Conservation (phyloP, 2,797 vertebrate species). For the Pelobates cultripes region DNA sequence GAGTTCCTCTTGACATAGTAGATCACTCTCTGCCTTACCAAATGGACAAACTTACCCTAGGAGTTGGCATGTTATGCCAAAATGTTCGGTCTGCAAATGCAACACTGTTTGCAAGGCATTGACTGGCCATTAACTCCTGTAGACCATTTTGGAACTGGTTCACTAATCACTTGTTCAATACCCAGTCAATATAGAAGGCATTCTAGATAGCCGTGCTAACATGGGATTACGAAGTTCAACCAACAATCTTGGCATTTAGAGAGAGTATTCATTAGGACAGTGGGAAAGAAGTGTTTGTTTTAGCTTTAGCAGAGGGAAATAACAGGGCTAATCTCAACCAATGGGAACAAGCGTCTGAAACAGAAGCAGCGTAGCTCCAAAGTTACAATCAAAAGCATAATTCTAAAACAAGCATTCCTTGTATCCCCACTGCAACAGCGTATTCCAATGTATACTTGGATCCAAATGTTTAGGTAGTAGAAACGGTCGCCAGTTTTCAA, state of each 20-base stretch:
- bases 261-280: conserved; percentile 15
- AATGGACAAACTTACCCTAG: no score
- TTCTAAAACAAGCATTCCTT: conserved; percentile 17
- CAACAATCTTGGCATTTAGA: conserved; percentile 1
- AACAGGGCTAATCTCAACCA: neutral
- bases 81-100: neutral
- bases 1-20: no score
- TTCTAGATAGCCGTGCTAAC: conserved; percentile 10
- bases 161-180: neutral
- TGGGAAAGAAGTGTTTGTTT: conserved; percentile 27
- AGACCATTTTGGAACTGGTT: neutral
- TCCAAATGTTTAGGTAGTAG: neutral
- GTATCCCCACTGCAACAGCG: neutral
- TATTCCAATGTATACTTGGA: neutral
- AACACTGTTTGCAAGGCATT: neutral
- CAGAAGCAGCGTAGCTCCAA: conserved; percentile 4
- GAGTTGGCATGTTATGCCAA: no score
- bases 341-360: conserved; percentile 3
- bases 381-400: conserved; percentile 7
- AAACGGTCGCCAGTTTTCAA: neutral
- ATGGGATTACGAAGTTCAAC: conserved; percentile 23
- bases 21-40: no score
- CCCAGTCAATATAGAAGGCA: neutral
- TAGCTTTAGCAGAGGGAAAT: conserved; percentile 26
- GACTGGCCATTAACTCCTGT: no score